Conservation (phyloP, 2,888 invertebrate genomes). For the Arctia plantaginis region DNA sequence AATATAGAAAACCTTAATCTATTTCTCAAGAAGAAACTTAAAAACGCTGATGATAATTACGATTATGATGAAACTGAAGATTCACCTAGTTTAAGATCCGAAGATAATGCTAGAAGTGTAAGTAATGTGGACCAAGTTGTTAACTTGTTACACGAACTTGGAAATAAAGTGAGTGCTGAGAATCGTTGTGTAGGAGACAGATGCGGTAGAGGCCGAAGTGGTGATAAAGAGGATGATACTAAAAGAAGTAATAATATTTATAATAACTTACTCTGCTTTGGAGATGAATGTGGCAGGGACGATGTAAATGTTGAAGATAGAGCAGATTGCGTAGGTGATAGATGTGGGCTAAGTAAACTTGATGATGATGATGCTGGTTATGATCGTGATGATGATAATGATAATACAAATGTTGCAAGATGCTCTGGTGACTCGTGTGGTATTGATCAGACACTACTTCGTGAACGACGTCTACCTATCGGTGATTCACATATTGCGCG, state of each 20-base stretch:
- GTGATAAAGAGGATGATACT: neutral
- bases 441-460: constrained; percentile 6
- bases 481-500: neutral
- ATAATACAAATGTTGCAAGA: neutral
- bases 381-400: constrained; percentile 2
- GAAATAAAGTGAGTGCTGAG: constrained; percentile 8
- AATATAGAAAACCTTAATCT: constrained; percentile 31
- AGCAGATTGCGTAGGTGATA: constrained; percentile 12
- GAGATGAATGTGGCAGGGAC: neutral
- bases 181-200: constrained; percentile 1
- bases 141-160: constrained; percentile 16
- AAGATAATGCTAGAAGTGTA: neutral
- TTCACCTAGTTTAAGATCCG: neutral
- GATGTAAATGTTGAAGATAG: neutral
- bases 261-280: neutral
- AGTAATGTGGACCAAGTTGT: constrained; percentile 10
- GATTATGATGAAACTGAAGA: neutral
- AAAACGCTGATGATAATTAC: neutral
- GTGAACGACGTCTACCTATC: constrained; percentile 3
- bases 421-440: constrained; percentile 23
- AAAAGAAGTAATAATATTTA: neutral
- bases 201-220: neutral
- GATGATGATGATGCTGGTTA: constrained; percentile 3
- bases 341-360: constrained; percentile 15
- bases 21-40: constrained; percentile 17